Evolutionary conservation across 2,888 invertebrate species (phyloP).

Genomic region (Tyria jacobaeae): DNA sequence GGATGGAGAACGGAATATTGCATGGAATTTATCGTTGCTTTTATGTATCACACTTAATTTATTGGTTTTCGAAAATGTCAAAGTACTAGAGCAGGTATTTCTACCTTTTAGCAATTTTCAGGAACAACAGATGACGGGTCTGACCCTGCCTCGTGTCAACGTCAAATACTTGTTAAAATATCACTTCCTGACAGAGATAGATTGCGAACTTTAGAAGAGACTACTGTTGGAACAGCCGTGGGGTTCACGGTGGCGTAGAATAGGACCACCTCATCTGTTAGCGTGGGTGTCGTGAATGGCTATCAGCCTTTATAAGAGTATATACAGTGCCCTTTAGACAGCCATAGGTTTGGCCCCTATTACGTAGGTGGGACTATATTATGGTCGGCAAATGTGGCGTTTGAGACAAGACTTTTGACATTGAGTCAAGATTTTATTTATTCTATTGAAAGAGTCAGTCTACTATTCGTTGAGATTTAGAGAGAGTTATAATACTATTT

Average conservation of each 20-base stretch:
- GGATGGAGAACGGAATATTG: constrained; percentile 55
- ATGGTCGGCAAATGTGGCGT: too few relatives aligned
- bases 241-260: background rate
- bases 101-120: background rate
- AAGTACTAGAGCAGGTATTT: background rate
- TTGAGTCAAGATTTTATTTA: too few relatives aligned
- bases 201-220: background rate
- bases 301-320: too few relatives aligned
- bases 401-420: too few relatives aligned
- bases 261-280: too few relatives aligned
- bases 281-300: too few relatives aligned
- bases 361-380: background rate
- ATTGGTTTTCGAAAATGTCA: constrained; percentile 18
- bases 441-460: too few relatives aligned
- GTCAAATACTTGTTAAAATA: background rate
- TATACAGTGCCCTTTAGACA: too few relatives aligned
- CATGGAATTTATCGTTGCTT: constrained; percentile 47
- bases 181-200: background rate
- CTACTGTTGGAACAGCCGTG: background rate
- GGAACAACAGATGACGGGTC: background rate
- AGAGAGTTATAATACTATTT: too few relatives aligned
- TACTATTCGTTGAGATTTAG: too few relatives aligned
- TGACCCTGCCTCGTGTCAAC: background rate
- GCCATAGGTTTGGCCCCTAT: too few relatives aligned
- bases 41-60: constrained; percentile 33